Percentiles rank a stretch among this genome's conserved stretches.
Conservation (phyloP, 2,797 vertebrate species). For the Lepilemur septentrionalis region DNA sequence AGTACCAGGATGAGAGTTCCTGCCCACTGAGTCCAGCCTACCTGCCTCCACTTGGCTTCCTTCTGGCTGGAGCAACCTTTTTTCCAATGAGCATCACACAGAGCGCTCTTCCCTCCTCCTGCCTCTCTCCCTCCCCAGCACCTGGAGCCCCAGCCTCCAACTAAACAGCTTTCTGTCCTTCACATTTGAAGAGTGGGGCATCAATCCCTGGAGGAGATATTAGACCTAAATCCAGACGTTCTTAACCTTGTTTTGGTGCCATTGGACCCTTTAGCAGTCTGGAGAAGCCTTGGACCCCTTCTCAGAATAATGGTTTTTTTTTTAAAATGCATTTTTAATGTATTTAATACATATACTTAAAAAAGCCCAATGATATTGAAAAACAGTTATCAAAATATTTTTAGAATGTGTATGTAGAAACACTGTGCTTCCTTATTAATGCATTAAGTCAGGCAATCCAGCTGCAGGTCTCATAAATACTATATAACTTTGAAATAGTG, state of each 20-base stretch:
- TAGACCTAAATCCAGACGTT: background rate
- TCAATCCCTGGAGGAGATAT: background rate
- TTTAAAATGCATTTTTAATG: background rate
- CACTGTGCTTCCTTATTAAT: background rate
- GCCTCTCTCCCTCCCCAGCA: background rate
- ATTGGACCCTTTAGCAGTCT: background rate
- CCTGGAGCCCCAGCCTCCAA: background rate
- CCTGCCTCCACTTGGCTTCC: background rate
- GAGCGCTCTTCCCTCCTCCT: no score
- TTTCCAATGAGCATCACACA: background rate
- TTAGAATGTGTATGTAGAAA: background rate
- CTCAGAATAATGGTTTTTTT: background rate
- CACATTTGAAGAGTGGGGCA: background rate
- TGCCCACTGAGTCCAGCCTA: accelerated
- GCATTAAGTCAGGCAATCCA: background rate
- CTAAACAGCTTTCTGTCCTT: background rate
- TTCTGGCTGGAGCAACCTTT: accelerated
- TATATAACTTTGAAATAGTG: background rate
- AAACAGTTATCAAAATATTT: background rate
- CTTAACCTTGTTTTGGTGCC: background rate
- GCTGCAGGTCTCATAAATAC: background rate
- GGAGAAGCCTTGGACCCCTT: background rate
- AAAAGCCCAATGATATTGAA: background rate
- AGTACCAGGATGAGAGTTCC: background rate
- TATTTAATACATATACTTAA: background rate